Percentiles rank a stretch among this genome's conserved stretches.
Conservation (phyloP, 2,888 invertebrate species). For the Itoplectis maculator region DNA sequence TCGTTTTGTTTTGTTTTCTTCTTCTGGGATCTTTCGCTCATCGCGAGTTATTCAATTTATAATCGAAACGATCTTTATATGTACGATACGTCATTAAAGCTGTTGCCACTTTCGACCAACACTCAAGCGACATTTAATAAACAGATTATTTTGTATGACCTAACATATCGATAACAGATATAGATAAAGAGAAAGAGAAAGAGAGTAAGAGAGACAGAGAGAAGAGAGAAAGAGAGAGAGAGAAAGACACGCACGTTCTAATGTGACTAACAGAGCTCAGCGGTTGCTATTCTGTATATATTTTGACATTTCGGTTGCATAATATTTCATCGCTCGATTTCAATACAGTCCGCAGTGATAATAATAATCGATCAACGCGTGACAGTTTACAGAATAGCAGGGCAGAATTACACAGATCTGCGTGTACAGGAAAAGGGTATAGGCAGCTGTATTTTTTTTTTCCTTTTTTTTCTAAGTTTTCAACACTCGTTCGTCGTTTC, state of each 20-base stretch:
- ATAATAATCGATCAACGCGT: conserved; percentile 10
- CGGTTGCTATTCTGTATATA: conserved; percentile 54
- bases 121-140: conserved; percentile 59
- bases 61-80: no score
- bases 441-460: conserved; percentile 34
- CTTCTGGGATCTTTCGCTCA: no score
- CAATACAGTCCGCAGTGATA: background rate
- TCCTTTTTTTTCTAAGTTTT: conserved; percentile 3
- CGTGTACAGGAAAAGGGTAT: conserved; percentile 50
- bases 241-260: conserved; percentile 52
- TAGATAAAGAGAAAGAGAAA: background rate
- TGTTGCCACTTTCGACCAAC: conserved; percentile 45
- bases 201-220: background rate
- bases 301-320: background rate
- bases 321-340: background rate
- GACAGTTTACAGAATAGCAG: conserved; percentile 47
- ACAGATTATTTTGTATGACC: conserved; percentile 30
- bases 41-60: no score
- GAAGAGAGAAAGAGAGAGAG: conserved; percentile 11
- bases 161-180: conserved; percentile 28
- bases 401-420: conserved; percentile 58
- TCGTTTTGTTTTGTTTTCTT: no score
- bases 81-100: conserved; percentile 45
- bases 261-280: conserved; percentile 52
- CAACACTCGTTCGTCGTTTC: conserved; percentile 28